Evolutionary conservation across 2,113 vertebrate species (phyloP).

Genomic region (Python bivittatus): DNA sequence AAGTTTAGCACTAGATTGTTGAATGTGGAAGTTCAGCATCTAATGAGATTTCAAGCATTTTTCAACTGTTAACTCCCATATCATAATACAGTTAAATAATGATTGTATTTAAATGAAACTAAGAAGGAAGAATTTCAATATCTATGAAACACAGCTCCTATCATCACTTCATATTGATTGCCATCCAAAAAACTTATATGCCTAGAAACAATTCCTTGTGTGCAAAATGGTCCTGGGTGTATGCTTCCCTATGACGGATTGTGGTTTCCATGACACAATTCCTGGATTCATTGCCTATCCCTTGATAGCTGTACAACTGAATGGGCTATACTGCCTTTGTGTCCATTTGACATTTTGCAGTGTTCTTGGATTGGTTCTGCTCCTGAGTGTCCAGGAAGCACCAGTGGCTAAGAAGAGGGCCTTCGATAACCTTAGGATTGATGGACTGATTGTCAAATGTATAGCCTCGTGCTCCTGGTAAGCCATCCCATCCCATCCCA

Average conservation of each 20-base stretch:
- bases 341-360: no score
- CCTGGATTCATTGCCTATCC: no score
- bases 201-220: background rate
- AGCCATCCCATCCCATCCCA: no score
- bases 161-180: background rate
- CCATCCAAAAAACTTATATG: background rate
- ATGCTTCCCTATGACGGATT: background rate
- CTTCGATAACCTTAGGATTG: background rate
- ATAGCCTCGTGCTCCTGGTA: no score
- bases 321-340: background rate
- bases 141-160: background rate
- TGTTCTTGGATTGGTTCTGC: background rate
- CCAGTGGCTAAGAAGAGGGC: background rate
- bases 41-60: background rate
- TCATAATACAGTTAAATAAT: background rate
- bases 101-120: background rate
- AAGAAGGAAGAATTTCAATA: background rate
- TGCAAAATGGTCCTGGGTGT: background rate
- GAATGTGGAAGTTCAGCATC: background rate
- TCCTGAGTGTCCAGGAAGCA: background rate
- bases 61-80: background rate
- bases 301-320: background rate
- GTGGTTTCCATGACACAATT: background rate
- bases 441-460: no score
- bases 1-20: conserved; percentile 21